A percentile compares a stretch with the other conserved stretches of the same genome.
phyloP scores from a whole-genome alignment of 2,113 vertebrate genomes.

The Pseudolaguvia tuberculata region DNA sequence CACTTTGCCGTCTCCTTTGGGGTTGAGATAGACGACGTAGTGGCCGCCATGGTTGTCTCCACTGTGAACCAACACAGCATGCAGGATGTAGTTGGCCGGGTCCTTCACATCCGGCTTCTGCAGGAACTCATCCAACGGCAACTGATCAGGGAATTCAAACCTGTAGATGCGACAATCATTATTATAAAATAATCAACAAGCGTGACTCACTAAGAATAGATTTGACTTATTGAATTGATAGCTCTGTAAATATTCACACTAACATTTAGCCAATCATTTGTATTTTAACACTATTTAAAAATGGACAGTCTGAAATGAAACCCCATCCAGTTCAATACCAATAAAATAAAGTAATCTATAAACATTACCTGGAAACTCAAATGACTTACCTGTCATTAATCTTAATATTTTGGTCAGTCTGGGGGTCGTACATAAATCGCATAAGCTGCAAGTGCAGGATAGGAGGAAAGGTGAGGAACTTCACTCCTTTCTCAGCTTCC shows the following conservation, averaged over 20 bases:
- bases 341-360: no score
- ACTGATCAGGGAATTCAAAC: constrained; percentile 97
- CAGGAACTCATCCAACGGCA: constrained; percentile 96
- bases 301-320: no score
- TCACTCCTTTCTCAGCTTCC: constrained; percentile 98
- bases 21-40: constrained; percentile 98
- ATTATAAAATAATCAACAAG: no score
- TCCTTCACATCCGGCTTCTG: constrained; percentile 97
- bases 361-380: background rate
- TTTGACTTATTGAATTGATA: no score
- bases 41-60: constrained; percentile 98
- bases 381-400: constrained; percentile 89
- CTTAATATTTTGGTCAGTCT: constrained; percentile 99
- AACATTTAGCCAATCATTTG: constrained; percentile 13
- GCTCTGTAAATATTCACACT: constrained; percentile 9
- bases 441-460: constrained; percentile 97
- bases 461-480: constrained; percentile 94
- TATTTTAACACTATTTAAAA: no score
- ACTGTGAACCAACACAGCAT: constrained; percentile 95
- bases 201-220: no score
- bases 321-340: no score
- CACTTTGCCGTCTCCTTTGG: constrained; percentile 97
- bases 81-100: constrained; percentile 96
- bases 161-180: constrained; percentile 57
- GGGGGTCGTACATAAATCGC: constrained; percentile 99